These are phyloP conservation scores for Montipora cactus DNA, from an alignment of 64 coral and sea anemone genomes.

Conservation along the genomic window DNA sequence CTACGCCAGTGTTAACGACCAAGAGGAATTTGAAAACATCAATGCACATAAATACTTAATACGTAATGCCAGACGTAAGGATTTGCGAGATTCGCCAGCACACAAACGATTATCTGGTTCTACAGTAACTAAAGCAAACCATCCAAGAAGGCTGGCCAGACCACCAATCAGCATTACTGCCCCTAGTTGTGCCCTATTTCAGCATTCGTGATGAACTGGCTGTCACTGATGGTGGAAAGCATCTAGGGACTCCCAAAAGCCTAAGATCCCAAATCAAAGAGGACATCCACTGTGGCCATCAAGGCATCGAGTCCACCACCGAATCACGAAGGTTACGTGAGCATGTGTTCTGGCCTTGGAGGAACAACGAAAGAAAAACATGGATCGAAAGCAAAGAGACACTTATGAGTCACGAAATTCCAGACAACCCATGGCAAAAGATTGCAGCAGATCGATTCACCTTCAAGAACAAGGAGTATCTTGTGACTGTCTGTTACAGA, in stretches of 20 bases:
- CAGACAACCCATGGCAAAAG: slow-evolving; percentile 35
- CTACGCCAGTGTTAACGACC: not conserved
- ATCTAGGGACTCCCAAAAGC: not conserved
- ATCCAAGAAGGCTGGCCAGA: slow-evolving; percentile 1
- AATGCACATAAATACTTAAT: not conserved
- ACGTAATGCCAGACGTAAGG: not conserved
- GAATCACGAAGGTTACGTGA: not conserved
- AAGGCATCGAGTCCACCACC: not conserved
- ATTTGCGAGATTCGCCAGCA: not conserved
- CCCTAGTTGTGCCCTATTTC: not conserved
- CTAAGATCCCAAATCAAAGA: not conserved
- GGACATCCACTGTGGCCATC: not conserved
- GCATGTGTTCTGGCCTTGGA: slow-evolving; percentile 37
- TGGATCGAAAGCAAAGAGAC: slow-evolving; percentile 35
- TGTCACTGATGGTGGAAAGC: not conserved
- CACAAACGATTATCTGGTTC: not conserved
- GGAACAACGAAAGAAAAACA: slow-evolving; percentile 38
- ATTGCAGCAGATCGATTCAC: slow-evolving; percentile 26
- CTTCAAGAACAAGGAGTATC: slow-evolving; percentile 16
- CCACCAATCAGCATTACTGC: not conserved
- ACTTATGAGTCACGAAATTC: slow-evolving; percentile 29
- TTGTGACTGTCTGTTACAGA: slow-evolving; percentile 2
- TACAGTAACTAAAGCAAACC: not conserved
- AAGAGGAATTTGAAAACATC: slow-evolving; percentile 2
- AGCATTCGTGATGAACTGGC: not conserved